Evolutionary conservation across 2,113 vertebrate genomes (phyloP), one percentile per base, ranked within the genome.

Genomic region (Eolophus roseicapilla): DNA sequence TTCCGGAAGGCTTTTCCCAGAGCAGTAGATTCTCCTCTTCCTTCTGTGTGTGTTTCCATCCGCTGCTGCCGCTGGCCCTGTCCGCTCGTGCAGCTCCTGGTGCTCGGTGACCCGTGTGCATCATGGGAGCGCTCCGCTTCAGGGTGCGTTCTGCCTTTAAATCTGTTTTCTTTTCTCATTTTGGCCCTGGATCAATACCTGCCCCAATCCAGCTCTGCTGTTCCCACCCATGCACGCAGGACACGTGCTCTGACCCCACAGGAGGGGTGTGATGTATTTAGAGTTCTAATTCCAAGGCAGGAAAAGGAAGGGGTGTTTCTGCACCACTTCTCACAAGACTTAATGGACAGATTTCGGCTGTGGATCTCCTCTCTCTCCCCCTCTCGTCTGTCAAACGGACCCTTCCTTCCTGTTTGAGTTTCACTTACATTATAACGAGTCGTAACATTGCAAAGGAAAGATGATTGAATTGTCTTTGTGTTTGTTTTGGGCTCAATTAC

Each of bases 401-500:
- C 93, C 63, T 95, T 97, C 92, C 96, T 98, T 96, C 96, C 96
- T 95, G 91, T 91, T 82, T 87, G 46, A 89, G 86, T 96, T 94
- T 96, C 94, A 93, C 88, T 94, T 95, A 91, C 96, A 88, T 96
- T 97, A 94, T 93, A 95, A 96, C 5, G 5, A 96, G 96, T 97
- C 84, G 79, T 98, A 95, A 94, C 95, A 62, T 96, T 94, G 90
- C 96, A 97, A 97, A 96, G 96, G 94, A 97, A 95, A 88, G 92
- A 86, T 98, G 95, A 93, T 96, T 94, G 96, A 96, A 96, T 97
- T 97, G 96, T 97, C 97, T 94, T 77, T 96, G 85, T 96, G 94
- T 97, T 95, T 96, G 82, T 97, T 96, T 92, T 91, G 97, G 97
- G 94, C 95, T 98, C 93, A 67, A 13, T 93, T 92, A 63, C 85